These are phyloP conservation scores for Callyntrura guangdongensis DNA, from an alignment of 2,888 invertebrate species.

Conservation along the genomic window DNA sequence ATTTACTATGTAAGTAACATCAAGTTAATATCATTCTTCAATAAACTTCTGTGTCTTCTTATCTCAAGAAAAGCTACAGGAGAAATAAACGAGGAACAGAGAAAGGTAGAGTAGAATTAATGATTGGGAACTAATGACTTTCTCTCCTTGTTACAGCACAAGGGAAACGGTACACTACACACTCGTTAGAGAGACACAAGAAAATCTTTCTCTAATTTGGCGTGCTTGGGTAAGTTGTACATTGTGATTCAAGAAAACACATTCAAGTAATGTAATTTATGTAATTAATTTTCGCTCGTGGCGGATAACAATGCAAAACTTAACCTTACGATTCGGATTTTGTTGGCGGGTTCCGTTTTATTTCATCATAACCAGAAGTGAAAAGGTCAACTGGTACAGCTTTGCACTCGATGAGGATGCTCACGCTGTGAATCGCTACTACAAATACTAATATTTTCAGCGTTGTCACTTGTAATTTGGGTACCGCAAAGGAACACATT, in stretches of 20 bases:
- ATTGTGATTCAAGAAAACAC: slow-evolving; percentile 39
- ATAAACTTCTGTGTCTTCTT: not conserved
- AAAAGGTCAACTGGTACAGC: slow-evolving; percentile 77
- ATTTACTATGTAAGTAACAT: not conserved
- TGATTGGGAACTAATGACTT: slow-evolving; percentile 32
- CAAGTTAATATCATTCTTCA: not conserved
- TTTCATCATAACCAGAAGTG: slow-evolving; percentile 70
- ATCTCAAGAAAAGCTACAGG: slow-evolving; percentile 13
- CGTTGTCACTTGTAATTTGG: slow-evolving; percentile 33
- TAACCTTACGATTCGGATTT: slow-evolving; percentile 58
- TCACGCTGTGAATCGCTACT: slow-evolving; percentile 11
- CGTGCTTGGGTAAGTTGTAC: not conserved
- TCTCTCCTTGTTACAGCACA: not conserved
- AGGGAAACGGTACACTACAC: not conserved
- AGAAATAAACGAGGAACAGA: slow-evolving; percentile 5
- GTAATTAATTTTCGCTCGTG: slow-evolving; percentile 45
- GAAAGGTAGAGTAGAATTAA: slow-evolving; percentile 9
- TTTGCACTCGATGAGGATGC: slow-evolving; percentile 42
- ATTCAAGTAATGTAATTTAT: slow-evolving; percentile 24
- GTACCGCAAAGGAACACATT: slow-evolving; percentile 28
- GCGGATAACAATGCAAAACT: not conserved
- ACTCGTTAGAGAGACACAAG: not conserved
- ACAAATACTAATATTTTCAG: slow-evolving; percentile 24
- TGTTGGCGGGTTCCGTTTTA: slow-evolving; percentile 60
- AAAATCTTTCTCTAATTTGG: slow-evolving; percentile 9